A percentile compares a stretch with the other conserved stretches of the same genome.
Evolutionary conservation across 2,113 vertebrate species (phyloP).

Genomic region (Aptenodytes forsteri): DNA sequence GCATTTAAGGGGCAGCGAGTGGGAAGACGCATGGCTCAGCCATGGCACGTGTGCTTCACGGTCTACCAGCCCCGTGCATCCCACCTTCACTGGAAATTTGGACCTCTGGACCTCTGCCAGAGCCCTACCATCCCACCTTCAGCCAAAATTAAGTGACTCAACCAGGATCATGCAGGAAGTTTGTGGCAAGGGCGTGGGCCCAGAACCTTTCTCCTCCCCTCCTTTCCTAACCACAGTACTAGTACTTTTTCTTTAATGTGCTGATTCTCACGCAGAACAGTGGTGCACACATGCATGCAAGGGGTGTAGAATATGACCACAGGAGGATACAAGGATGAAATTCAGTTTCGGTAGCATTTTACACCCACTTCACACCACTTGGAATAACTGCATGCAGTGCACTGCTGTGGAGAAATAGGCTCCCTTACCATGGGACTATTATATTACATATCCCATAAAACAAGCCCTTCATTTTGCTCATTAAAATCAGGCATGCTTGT

Average conservation of each 20-base stretch:
- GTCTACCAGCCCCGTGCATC: fast-evolving
- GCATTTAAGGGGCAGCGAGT: background rate
- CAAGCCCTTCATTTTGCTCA: constrained; percentile 37
- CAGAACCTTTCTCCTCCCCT: background rate
- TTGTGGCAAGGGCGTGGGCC: background rate
- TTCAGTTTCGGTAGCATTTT: background rate
- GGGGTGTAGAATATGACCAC: background rate
- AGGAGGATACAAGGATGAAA: background rate
- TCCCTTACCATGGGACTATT: constrained; percentile 31
- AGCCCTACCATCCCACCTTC: background rate
- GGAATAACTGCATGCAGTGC: background rate
- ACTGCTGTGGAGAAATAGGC: background rate
- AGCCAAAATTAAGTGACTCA: background rate
- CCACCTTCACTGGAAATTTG: background rate
- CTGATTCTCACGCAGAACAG: fast-evolving
- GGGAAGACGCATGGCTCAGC: background rate
- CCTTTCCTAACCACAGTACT: background rate
- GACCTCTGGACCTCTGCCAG: background rate
- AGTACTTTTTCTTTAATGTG: background rate
- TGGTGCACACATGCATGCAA: background rate
- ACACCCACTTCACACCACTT: background rate
- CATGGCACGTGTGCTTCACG: fast-evolving
- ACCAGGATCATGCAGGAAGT: background rate
- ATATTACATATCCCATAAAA: constrained; percentile 43
- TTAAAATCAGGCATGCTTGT: constrained; percentile 54